Percentiles rank a stretch among this genome's conserved stretches.
phyloP scores from a whole-genome alignment of 2,113 vertebrate genomes.

The Gila orcuttii region DNA sequence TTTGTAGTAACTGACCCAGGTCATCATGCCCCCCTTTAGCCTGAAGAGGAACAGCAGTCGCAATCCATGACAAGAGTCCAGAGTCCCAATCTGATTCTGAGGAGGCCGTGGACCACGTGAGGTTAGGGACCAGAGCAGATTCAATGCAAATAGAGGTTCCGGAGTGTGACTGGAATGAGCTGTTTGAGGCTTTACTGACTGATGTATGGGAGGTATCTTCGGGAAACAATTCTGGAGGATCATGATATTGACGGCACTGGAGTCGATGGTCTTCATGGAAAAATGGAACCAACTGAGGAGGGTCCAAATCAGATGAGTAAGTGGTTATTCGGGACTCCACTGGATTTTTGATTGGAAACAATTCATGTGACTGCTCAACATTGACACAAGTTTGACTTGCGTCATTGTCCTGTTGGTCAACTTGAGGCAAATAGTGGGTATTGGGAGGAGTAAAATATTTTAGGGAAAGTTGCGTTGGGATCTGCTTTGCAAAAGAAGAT shows the following conservation, averaged over 20 bases:
- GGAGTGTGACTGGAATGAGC: slow-evolving; percentile 56
- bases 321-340: neutral
- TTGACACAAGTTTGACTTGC: neutral
- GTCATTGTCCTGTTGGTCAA: neutral
- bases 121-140: slow-evolving; percentile 61
- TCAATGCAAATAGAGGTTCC: slow-evolving; percentile 71
- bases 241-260: neutral
- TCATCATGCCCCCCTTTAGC: slow-evolving; percentile 22
- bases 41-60: neutral
- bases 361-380: neutral
- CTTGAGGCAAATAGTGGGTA: neutral
- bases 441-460: neutral
- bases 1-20: slow-evolving; percentile 70
- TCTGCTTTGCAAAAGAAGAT: neutral
- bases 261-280: slow-evolving; percentile 32
- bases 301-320: slow-evolving; percentile 15
- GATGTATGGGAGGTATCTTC: slow-evolving; percentile 1
- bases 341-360: neutral
- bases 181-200: slow-evolving; percentile 56
- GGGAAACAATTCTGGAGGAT: slow-evolving; percentile 35
- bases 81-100: slow-evolving; percentile 69
- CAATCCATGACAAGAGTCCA: slow-evolving; percentile 62
- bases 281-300: slow-evolving; percentile 47
- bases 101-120: slow-evolving; percentile 58
- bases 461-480: neutral